These are phyloP conservation scores for Metalampra italica DNA, from an alignment of 2,888 invertebrate species.

Conservation along the genomic window DNA sequence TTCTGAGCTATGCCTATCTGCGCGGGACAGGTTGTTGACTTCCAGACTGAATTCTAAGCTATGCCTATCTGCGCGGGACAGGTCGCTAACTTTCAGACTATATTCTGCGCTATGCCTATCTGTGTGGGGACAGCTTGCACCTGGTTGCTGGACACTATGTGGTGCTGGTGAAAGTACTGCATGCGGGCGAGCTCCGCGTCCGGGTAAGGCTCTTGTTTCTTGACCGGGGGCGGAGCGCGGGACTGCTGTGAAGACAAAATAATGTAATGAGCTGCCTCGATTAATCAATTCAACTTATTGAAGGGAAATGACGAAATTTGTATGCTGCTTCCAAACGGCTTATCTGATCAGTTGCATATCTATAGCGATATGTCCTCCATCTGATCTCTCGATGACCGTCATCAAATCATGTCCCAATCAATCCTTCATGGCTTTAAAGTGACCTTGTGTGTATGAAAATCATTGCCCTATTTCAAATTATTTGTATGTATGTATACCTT, in stretches of 20 bases:
- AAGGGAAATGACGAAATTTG: no score
- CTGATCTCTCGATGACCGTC: no score
- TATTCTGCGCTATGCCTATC: background rate
- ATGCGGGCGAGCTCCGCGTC: slow-evolving; percentile 41
- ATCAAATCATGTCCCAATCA: no score
- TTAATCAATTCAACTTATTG: no score
- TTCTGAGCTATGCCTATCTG: background rate
- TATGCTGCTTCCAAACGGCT: no score
- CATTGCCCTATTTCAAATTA: no score
- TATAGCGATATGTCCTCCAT: no score
- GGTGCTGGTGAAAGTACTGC: slow-evolving; percentile 46
- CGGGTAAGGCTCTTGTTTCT: slow-evolving; percentile 49
- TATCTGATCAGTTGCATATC: no score
- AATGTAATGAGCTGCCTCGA: background rate
- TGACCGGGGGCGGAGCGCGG: slow-evolving; percentile 24
- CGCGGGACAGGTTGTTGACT: background rate
- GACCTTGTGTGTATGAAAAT: no score
- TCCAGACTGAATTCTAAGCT: background rate
- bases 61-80: background rate
- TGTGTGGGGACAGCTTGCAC: background rate
- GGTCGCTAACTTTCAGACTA: background rate
- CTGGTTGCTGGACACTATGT: slow-evolving; percentile 8
- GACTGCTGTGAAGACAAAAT: slow-evolving; percentile 24
- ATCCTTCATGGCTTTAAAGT: no score
- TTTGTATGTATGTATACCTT: no score